Base-by-base conservation (phyloP, 2,888 invertebrate species). In the Epinotia demarniana region DNA sequence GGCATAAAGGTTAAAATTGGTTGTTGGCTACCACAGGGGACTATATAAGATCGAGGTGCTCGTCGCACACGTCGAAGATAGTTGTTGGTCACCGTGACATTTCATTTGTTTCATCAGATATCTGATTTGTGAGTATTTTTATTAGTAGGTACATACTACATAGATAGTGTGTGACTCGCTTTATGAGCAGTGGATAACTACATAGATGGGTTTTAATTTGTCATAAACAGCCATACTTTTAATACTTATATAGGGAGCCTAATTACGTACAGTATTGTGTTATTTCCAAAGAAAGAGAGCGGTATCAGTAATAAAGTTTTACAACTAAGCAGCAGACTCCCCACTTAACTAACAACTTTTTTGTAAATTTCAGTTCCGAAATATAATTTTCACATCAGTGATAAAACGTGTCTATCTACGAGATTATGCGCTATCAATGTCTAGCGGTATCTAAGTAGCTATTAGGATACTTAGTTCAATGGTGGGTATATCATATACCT, bases 1-100 rank as follows among this genome's bases (percentile, higher is more conserved):
- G 19, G 13, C 33, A 19, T 66, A 43, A 57, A 68, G 55, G 68
- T 58, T 58, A 18, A 43, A 67, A 67, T 67, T 43, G 9, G 43
- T 68, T 58, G 18, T 19, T 39, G 16, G 12, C 16, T 11, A 19
- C 9, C 12, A 9, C 6, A 23, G 5, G 12, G 9, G 12, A 23
- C 23, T 5, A 33, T 60, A 13, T 60, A 13, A 16, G n/a, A n/a
- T n/a, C n/a, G n/a, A n/a, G n/a, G n/a, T n/a, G n/a, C 6, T n/a
- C 53, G n/a, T 18, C 16, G 9, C 16, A 16, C 49, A 49, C 49
- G n/a, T 16, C 49, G 49, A 0, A 16, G n/a, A 16, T 49, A 49
- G 16, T 49, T 49, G 49, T 49, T 3, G 16, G 3, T 49, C 49
- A 6, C 49, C 49, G 49, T 49, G 49, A 49, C 49, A 16, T 49